A percentile compares a stretch with the other conserved stretches of the same genome.
These are phyloP conservation scores for Myopa testacea DNA, from an alignment of 2,888 invertebrate species.

Conservation along the genomic window DNA sequence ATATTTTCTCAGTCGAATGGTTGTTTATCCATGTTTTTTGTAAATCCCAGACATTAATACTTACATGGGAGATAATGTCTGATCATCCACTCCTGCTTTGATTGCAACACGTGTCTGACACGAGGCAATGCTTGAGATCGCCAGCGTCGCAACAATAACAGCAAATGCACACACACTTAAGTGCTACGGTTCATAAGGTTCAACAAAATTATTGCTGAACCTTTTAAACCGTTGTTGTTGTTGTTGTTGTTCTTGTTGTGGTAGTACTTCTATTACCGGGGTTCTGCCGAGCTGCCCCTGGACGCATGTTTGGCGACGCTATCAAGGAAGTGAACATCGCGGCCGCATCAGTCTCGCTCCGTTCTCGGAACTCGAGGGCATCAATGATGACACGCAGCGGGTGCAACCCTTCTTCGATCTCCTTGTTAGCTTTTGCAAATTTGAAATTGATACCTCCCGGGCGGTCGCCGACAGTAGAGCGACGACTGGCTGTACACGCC, in stretches of 20 bases:
- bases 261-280: background rate
- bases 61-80: background rate
- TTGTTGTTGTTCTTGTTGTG: background rate
- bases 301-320: background rate
- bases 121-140: background rate
- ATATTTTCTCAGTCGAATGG: background rate
- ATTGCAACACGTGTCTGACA: background rate
- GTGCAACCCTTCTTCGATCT: constrained; percentile 36
- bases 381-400: constrained; percentile 18
- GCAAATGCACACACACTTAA: background rate
- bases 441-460: constrained; percentile 64
- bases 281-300: background rate
- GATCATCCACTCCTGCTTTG: background rate
- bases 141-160: background rate
- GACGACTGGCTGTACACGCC: constrained; percentile 1
- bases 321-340: background rate
- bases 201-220: background rate
- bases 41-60: background rate
- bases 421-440: constrained; percentile 52
- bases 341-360: background rate
- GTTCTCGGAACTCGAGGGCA: constrained; percentile 6
- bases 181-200: background rate
- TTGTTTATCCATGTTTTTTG: background rate
- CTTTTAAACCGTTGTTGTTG: background rate
- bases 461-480: constrained; percentile 50